Base-by-base conservation (phyloP, 37 sponge, comb jelly and placozoan genomes). In the Amphimedon queenslandica region DNA sequence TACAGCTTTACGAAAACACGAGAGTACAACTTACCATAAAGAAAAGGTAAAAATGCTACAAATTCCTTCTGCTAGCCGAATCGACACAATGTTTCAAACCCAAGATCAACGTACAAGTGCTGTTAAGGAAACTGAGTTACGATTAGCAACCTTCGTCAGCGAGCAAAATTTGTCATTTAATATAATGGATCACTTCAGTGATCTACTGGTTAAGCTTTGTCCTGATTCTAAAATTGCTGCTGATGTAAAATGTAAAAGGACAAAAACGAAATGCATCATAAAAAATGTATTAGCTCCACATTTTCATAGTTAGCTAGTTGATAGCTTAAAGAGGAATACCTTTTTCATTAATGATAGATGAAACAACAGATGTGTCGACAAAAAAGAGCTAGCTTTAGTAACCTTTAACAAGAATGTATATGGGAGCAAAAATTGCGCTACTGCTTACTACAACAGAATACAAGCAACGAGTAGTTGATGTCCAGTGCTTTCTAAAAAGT, bases 351-450 rank as follows among this genome's bases (percentile, higher is more conserved):
- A 63, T 63, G 10, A 63, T 63, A 30, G 64, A 63, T 63, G n/a
- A 63, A 63, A 63, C 64, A 10, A 63, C 64, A 30, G 64, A 63
- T 29, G 64, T 63, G 8, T 63, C 64, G 11, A 63, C 64, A 30
- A 29, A 30, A 63, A 63, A 63, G 32, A 63, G 64, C n/a, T 63
- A 63, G 32, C n/a, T 30, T 30, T 63, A 30, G 32, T 63, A 30
- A 29, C 64, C 29, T 13, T 23, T 64, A 24, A 24, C 66, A 64
- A 64, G 24, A 25, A 64, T 64, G 66, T 64, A 64, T 64, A 64
- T 25, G 66, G 18, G 66, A 16, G 24, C 66, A n/a, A 64, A 64
- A 24, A 24, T 64, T 64, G 66, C 66, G 24, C 28, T 64, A 29
- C 25, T 13, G 18, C 66, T 64, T 64, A 13, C 66, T 25, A 24